These are phyloP conservation scores for Protaetia brevitarsis DNA, from an alignment of 1,140 invertebrate species.

Conservation along the genomic window DNA sequence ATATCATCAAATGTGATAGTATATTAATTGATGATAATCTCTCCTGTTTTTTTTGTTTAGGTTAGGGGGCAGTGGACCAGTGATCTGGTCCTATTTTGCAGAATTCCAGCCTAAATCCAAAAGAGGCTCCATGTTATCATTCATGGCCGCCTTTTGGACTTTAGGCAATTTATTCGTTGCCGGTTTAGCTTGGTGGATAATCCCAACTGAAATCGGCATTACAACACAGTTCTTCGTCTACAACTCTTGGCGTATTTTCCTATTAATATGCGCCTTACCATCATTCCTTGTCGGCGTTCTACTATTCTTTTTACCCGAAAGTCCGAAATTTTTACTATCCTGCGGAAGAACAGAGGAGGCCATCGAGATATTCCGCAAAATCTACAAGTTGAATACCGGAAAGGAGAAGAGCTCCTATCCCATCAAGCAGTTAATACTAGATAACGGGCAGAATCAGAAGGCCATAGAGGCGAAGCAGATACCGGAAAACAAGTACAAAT, in stretches of 20 bases:
- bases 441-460: slow-evolving; percentile 56
- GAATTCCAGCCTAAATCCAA: slow-evolving; percentile 90
- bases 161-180: slow-evolving; percentile 85
- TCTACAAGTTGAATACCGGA: slow-evolving; percentile 78
- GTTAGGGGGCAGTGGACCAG: slow-evolving; percentile 88
- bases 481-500: slow-evolving; percentile 59
- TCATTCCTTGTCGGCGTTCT: slow-evolving; percentile 80
- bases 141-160: slow-evolving; percentile 92
- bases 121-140: slow-evolving; percentile 85
- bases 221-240: slow-evolving; percentile 65
- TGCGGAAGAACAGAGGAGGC: slow-evolving; percentile 74
- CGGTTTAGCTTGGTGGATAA: slow-evolving; percentile 83
- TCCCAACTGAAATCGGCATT: slow-evolving; percentile 71
- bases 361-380: slow-evolving; percentile 72
- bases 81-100: slow-evolving; percentile 93
- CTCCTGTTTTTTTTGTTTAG: slow-evolving; percentile 54
- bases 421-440: slow-evolving; percentile 69
- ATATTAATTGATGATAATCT: no score
- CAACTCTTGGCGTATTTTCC: slow-evolving; percentile 90
- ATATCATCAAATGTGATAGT: background rate
- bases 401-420: slow-evolving; percentile 69
- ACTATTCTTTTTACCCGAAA: slow-evolving; percentile 85
- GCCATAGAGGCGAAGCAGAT: slow-evolving; percentile 25
- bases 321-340: slow-evolving; percentile 82
- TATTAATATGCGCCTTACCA: slow-evolving; percentile 80